Evolutionary conservation across 2,113 vertebrate genomes (phyloP), one percentile per base, ranked within the genome.

Genomic region (Halichoerus grypus): DNA sequence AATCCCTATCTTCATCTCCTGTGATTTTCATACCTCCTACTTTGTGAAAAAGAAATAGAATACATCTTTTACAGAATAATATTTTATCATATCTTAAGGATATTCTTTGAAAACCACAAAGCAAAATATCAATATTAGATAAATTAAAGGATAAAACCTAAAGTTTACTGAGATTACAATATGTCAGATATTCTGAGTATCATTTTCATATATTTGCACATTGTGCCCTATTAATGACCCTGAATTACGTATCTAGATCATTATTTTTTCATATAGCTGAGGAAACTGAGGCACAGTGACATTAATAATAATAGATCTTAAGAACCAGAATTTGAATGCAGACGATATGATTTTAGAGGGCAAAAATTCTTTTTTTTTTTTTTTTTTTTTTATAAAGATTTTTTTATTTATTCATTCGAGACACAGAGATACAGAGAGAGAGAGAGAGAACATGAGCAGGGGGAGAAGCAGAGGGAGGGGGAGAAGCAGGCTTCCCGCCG

Each of bases 131-230:
- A 96, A 31, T 69, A 67, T 51, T 21, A 74, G 26, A 42, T 72
- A 14, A 94, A 93, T 83, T 87, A 83, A 79, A 84, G 51, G 18
- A 96, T 74, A 46, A 53, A 94, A 55, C 7, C 28, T 59, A 95
- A 95, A 51, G 79, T 97, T 96, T 96, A 51, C 15, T 74, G 69
- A 72, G 65, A 96, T 92, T 93, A 69, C 4, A 51, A 31, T 5
- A 26, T 63, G 8, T 7, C 49, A 87, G n/a, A 10, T 16, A 65
- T 77, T 63, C 31, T 28, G 33, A 67, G 1, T 67, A 21, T n/a
- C 33, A 51, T 31, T 95, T 97, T 95, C 59, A 82, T 72, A 72
- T 88, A 39, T 82, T 74, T 93, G 19, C 36, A 87, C 53, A 72
- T 1, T n/a, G 6, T 74, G 0, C 1, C 5, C 57, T 80, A 14